Evolutionary conservation across 2,797 vertebrate species (phyloP).

Genomic region (Octomys mimax): DNA sequence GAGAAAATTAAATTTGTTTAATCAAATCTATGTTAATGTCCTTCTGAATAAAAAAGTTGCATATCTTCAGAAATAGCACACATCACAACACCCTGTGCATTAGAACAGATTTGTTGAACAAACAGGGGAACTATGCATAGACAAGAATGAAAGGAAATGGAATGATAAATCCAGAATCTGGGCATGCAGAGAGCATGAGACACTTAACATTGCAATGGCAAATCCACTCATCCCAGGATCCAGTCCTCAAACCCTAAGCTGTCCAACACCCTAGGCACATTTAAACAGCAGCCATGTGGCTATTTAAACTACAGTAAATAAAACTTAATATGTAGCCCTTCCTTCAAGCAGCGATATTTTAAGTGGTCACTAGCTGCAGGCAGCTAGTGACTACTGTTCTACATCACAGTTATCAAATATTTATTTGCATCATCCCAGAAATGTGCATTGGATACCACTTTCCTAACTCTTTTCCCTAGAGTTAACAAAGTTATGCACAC

Average conservation of each 20-base stretch:
- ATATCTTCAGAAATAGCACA: constrained; percentile 44
- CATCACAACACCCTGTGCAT: constrained; percentile 13
- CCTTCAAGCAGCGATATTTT: background rate
- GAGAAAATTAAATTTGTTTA: constrained; percentile 65
- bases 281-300: background rate
- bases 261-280: background rate
- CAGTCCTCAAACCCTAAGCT: background rate
- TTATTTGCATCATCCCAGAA: background rate
- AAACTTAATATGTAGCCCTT: background rate
- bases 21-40: constrained; percentile 69
- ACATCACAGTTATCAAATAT: background rate
- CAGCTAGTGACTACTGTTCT: background rate
- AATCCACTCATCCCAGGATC: background rate
- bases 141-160: constrained; percentile 32
- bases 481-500: background rate
- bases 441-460: background rate
- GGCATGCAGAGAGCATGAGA: background rate
- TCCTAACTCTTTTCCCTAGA: background rate
- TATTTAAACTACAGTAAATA: background rate
- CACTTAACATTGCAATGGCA: background rate
- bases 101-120: constrained; percentile 40
- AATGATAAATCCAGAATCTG: background rate
- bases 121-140: background rate
- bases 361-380: background rate
- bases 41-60: constrained; percentile 59